Evolutionary conservation across 1,140 invertebrate genomes (phyloP).

Genomic region (Drosophila murphyi): DNA sequence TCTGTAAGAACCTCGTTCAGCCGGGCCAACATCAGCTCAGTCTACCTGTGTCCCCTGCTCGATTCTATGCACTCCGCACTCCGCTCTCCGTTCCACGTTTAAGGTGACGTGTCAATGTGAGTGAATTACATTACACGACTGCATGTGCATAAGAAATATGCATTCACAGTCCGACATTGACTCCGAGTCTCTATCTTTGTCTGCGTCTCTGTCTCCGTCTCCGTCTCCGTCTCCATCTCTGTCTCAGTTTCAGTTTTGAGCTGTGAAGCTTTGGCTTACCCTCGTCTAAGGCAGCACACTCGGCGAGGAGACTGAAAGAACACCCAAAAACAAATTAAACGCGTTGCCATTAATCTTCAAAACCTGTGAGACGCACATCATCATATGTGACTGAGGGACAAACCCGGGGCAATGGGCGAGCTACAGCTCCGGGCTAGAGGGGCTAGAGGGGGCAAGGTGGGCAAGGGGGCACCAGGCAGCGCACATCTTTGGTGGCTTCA

Average conservation of each 20-base stretch:
- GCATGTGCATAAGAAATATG: conserved; percentile 48
- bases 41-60: not conserved
- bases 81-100: not conserved
- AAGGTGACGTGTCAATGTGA: conserved; percentile 61
- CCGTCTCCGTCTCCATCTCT: not conserved
- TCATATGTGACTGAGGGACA: conserved; percentile 11
- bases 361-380: conserved; percentile 39
- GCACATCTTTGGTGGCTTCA: conserved; percentile 61
- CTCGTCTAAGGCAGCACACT: not conserved
- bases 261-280: too few relatives aligned
- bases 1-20: not conserved
- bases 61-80: not conserved
- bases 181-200: not conserved
- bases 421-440: not conserved
- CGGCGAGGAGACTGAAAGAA: conserved; percentile 37
- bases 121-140: conserved; percentile 36
- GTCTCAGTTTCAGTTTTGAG: too few relatives aligned
- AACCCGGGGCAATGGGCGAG: not conserved
- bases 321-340: conserved; percentile 82
- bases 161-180: conserved; percentile 1
- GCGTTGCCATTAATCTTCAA: conserved; percentile 77
- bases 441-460: not conserved
- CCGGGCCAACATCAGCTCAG: not conserved
- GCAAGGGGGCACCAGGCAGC: not conserved
- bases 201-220: not conserved